A percentile compares a stretch with the other conserved stretches of the same genome.
These are phyloP conservation scores for Andrena bucephala DNA, from an alignment of 2,888 invertebrate genomes.

Conservation along the genomic window DNA sequence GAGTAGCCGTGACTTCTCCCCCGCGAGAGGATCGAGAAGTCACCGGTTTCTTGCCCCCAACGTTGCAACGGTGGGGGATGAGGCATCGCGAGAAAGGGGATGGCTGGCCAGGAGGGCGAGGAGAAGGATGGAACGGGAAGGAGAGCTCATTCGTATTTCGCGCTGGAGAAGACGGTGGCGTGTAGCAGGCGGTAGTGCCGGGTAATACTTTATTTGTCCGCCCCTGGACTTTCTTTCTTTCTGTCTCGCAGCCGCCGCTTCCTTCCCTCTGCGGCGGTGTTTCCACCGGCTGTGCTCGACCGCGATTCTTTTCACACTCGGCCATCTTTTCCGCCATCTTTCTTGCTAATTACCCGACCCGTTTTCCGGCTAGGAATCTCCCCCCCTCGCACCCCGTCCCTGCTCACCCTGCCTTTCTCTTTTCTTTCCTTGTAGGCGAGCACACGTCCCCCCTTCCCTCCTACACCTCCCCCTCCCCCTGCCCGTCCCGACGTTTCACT, in stretches of 20 bases:
- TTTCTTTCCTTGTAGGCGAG: slow-evolving; percentile 3
- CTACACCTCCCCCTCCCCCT: no score
- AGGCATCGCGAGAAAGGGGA: background rate
- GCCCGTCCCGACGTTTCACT: no score
- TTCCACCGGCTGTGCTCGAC: slow-evolving; percentile 52
- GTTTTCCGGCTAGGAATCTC: slow-evolving; percentile 67
- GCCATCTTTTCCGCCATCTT: slow-evolving; percentile 76
- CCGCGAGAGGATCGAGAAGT: background rate
- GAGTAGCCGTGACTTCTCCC: no score
- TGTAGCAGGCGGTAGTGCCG: slow-evolving; percentile 50
- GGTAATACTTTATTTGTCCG: slow-evolving; percentile 75
- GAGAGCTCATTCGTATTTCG: slow-evolving; percentile 54
- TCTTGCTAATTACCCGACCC: slow-evolving; percentile 78
- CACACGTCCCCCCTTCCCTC: no score
- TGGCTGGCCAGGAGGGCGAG: background rate
- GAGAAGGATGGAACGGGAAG: background rate
- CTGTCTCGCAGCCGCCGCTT: slow-evolving; percentile 27
- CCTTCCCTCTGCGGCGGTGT: slow-evolving; percentile 46
- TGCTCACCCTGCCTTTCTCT: background rate
- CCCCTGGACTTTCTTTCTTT: slow-evolving; percentile 64
- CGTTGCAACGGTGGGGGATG: background rate
- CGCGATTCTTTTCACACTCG: slow-evolving; percentile 76
- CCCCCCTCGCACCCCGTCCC: background rate
- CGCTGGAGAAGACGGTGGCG: slow-evolving; percentile 39
- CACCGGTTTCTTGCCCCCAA: slow-evolving; percentile 15